Percentiles rank a stretch among this genome's conserved stretches.
phyloP scores from a whole-genome alignment of 2,113 vertebrate species.

The Platanista minor region DNA sequence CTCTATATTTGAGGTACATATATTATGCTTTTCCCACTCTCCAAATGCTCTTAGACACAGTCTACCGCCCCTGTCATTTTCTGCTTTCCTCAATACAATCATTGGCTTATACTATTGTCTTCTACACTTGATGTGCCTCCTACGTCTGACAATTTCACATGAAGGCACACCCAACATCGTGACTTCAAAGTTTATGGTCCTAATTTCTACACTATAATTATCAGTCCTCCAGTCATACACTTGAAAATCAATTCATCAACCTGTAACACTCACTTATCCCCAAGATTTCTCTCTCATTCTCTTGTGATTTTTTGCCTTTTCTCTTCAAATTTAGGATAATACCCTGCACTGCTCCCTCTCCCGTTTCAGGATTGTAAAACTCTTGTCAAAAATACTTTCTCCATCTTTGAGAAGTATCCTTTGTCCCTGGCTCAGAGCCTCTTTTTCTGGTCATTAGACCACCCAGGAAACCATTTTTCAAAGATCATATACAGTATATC shows the following conservation, averaged over 20 bases:
- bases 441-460: background rate
- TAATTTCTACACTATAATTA: background rate
- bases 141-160: background rate
- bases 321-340: background rate
- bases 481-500: background rate
- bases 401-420: background rate
- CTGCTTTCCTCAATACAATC: background rate
- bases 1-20: background rate
- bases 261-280: background rate
- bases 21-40: background rate
- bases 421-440: background rate
- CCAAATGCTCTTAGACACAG: background rate
- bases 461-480: background rate
- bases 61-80: background rate
- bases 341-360: background rate
- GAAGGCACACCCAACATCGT: background rate
- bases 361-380: background rate
- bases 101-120: background rate
- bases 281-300: background rate
- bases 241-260: background rate
- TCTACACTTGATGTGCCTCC: background rate
- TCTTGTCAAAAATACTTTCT: slow-evolving; percentile 26
- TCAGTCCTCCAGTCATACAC: background rate
- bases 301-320: background rate
- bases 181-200: background rate